A percentile compares a stretch with the other conserved stretches of the same genome.
Evolutionary conservation across 2,113 vertebrate species (phyloP).

Genomic region (Trematomus loennbergii): DNA sequence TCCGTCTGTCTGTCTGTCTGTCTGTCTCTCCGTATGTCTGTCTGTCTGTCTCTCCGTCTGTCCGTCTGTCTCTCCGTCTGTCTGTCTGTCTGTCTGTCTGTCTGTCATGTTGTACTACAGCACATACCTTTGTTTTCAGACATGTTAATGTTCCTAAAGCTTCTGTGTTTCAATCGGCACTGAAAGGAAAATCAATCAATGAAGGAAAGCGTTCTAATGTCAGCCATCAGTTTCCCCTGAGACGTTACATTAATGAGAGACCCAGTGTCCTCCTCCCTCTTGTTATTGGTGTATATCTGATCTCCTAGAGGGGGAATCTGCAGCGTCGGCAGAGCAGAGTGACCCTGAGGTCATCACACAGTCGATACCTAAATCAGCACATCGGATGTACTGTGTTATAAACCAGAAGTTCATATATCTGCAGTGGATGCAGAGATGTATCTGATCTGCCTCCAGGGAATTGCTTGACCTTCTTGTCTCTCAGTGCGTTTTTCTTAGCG

Average conservation of each 20-base stretch:
- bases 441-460: not conserved
- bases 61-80: too few relatives aligned
- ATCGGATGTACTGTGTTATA: slow-evolving; percentile 29
- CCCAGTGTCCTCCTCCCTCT: not conserved
- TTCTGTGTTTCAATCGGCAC: not conserved
- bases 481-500: not conserved
- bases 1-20: too few relatives aligned
- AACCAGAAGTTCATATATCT: slow-evolving; percentile 22
- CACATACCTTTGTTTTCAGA: not conserved
- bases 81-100: too few relatives aligned
- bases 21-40: too few relatives aligned
- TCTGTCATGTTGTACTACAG: slow-evolving; percentile 27
- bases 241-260: slow-evolving; percentile 25
- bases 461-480: not conserved
- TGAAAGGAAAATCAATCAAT: not conserved
- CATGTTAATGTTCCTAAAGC: too few relatives aligned
- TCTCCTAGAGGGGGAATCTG: slow-evolving; percentile 12
- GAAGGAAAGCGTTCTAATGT: not conserved
- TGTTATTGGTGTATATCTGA: slow-evolving; percentile 12
- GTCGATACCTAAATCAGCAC: slow-evolving; percentile 37
- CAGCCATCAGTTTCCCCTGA: not conserved
- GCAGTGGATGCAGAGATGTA: not conserved
- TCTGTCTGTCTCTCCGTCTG: too few relatives aligned
- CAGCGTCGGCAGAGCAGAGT: not conserved
- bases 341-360: slow-evolving; percentile 37